Percentiles rank a stretch among this genome's conserved stretches.
phyloP scores from a whole-genome alignment of 1,140 invertebrate genomes.

The Druon quercuslanigerum region DNA sequence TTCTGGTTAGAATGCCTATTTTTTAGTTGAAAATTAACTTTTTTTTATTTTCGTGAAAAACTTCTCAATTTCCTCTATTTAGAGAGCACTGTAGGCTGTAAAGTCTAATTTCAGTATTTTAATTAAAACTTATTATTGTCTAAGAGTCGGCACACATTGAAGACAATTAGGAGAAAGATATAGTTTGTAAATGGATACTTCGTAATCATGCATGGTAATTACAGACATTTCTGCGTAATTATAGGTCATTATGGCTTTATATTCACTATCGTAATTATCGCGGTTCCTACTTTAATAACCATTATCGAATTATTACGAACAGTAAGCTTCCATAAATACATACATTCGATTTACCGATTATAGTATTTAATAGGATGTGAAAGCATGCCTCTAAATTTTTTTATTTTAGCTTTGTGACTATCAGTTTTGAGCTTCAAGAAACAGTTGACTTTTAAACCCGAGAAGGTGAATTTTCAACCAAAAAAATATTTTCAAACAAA shows the following conservation, averaged over 20 bases:
- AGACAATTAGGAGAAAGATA: not conserved
- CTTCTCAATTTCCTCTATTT: too few relatives aligned
- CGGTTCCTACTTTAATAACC: not conserved
- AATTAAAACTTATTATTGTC: conserved; percentile 8
- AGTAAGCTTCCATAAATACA: not conserved
- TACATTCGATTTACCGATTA: too few relatives aligned
- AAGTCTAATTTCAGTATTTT: not conserved
- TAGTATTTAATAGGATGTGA: too few relatives aligned
- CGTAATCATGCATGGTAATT: conserved; percentile 1
- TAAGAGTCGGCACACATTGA: conserved; percentile 14
- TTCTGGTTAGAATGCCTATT: too few relatives aligned
- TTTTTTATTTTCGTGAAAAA: not conserved
- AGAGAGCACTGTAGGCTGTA: too few relatives aligned
- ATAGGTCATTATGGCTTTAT: conserved; percentile 7
- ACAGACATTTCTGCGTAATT: conserved; percentile 12
- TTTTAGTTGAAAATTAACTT: not conserved
- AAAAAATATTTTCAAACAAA: too few relatives aligned
- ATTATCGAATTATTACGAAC: conserved; percentile 17
- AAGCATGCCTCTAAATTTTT: too few relatives aligned
- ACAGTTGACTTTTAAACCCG: too few relatives aligned
- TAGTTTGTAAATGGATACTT: conserved; percentile 16
- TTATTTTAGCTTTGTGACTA: too few relatives aligned
- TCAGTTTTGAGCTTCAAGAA: too few relatives aligned
- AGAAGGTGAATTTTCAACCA: too few relatives aligned
- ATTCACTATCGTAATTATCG: not conserved